These are phyloP conservation scores for Leptarthrus brevirostris DNA, from an alignment of 2,888 invertebrate species.

Conservation along the genomic window DNA sequence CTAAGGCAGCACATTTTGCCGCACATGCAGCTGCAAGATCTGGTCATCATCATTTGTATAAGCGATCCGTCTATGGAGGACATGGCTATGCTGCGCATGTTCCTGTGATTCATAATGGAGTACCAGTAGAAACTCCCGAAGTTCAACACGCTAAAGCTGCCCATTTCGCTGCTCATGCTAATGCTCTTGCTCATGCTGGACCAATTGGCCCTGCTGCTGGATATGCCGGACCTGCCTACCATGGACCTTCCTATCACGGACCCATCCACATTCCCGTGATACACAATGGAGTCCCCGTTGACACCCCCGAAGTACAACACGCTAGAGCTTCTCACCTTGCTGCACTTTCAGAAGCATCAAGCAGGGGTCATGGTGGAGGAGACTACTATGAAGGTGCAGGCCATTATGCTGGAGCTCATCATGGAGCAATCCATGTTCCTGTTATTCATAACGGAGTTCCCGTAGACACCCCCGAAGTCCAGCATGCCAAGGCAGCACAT, in stretches of 20 bases:
- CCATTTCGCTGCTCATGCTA: conserved; percentile 66
- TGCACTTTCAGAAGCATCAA: conserved; percentile 63
- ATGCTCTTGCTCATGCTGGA: conserved; percentile 60
- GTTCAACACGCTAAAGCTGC: conserved; percentile 67
- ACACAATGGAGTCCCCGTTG: conserved; percentile 68
- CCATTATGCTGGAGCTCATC: conserved; percentile 60
- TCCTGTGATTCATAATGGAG: conserved; percentile 66
- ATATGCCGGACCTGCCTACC: conserved; percentile 56
- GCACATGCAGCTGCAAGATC: conserved; percentile 68
- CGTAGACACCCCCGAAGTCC: conserved; percentile 69
- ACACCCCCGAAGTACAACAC: conserved; percentile 69
- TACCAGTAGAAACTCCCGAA: conserved; percentile 69
- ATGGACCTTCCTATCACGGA: conserved; percentile 56
- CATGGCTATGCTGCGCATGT: conserved; percentile 61
- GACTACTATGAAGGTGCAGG: conserved; percentile 2
- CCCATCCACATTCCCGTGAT: conserved; percentile 65
- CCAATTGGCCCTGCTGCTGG: conserved; percentile 55
- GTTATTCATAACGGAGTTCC: conserved; percentile 68
- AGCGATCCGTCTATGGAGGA: conserved; percentile 62
- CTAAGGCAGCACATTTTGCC: conserved; percentile 69
- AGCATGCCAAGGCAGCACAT: conserved; percentile 67
- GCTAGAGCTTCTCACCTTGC: conserved; percentile 66
- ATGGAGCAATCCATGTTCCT: conserved; percentile 67
- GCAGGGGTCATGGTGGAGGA: conserved; percentile 55
- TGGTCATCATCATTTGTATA: conserved; percentile 66